Base-by-base conservation (phyloP, 2,797 vertebrate species). In the Urophycis tenuis region DNA sequence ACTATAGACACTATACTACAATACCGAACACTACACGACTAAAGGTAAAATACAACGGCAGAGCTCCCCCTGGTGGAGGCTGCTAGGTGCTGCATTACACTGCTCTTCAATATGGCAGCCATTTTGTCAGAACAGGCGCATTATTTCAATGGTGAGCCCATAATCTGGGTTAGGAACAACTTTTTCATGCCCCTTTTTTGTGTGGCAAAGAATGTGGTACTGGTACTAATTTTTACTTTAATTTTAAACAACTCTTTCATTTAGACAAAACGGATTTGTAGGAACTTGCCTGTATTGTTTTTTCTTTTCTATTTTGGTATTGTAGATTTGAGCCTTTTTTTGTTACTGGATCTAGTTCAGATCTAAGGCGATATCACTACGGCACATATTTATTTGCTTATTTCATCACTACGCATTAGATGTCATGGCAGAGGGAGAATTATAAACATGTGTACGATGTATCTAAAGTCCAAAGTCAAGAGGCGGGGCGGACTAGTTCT, bases 111-210 rank as follows among this genome's bases (percentile, higher is more conserved):
- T 41, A 71, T 30, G 36, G 86, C 76, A 32, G 86, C 87, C 88
- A 87, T 88, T 85, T 84, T 87, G 84, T 87, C 84, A 82, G 71
- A 70, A 74, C 67, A 72, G 75, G 41, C 83, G 64, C 73, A 41
- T 36, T 74, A 72, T 73, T 71, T 73, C 79, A 79, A 70, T 73
- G 17, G 85, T 88, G 75, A 73, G 82, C 83, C 75, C 75, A 79
- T 25, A 67, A 82, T 80, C 80, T 76, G 84, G 82, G 77, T 39
- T 60, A 41, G 81, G 71, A 74, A 79, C 45, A 70, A 77, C 78
- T 25, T 77, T 78, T 74, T 15, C 35, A 30, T 72, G 32, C 76
- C 53, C 53, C 10, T 17, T 8, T 75, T 71, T 69, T 73, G 36
- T 64, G 32, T 77, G 39, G 39, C 73, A 29, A 71, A 80, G 73